Evolutionary conservation across 2,888 invertebrate genomes (phyloP).

Genomic region (Eueremaeus valkanovi): DNA sequence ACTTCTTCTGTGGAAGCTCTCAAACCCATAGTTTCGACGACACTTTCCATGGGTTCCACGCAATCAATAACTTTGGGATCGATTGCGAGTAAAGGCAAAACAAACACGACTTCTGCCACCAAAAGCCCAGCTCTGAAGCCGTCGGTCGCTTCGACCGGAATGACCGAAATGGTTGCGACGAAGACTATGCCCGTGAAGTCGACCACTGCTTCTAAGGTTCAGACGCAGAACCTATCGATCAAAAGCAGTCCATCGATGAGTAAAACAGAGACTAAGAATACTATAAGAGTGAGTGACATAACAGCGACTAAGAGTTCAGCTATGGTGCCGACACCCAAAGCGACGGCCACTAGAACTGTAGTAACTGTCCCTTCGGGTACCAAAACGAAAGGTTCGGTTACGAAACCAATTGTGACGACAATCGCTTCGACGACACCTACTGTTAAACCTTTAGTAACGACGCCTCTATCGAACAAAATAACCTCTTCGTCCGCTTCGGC

Average conservation of each 20-base stretch:
- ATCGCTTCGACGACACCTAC: background rate
- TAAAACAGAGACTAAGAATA: background rate
- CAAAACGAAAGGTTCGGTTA: background rate
- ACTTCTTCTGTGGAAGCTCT: too few species aligned
- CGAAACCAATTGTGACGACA: background rate
- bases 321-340: background rate
- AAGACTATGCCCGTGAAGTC: background rate
- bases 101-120: background rate
- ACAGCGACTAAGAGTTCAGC: constrained; percentile 7
- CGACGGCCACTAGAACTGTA: background rate
- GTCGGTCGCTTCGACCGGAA: background rate
- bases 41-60: too few species aligned
- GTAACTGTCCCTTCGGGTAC: background rate
- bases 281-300: constrained; percentile 30
- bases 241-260: background rate
- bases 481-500: background rate
- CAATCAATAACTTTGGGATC: background rate
- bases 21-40: too few species aligned
- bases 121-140: background rate
- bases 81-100: background rate
- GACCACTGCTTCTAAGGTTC: background rate
- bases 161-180: background rate
- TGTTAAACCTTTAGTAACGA: background rate
- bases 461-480: too few species aligned
- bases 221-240: constrained; percentile 11